Base-by-base conservation (phyloP, 2,797 vertebrate genomes). In the Anolis apletophallus region DNA sequence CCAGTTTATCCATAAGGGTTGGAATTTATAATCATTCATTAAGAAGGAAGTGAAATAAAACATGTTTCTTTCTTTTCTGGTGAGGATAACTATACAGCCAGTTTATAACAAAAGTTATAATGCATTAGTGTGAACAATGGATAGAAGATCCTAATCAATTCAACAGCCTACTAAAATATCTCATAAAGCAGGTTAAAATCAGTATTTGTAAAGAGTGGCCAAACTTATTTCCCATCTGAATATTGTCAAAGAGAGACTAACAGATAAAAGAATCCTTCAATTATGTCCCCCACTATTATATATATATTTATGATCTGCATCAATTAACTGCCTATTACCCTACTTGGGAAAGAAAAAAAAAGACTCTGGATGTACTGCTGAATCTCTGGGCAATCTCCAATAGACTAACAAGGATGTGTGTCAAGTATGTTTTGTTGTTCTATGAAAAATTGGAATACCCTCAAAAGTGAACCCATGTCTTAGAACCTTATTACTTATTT, bases 91-190 rank as follows among this genome's bases (percentile, higher is more conserved):
- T 17, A 23, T 50, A 67, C 9, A 34, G 82, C n/a, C 3, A 12
- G 0, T 50, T 23, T 50, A 40, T 0, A 11, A 78, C 67, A 88
- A 89, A 36, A 46, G 71, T 68, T 59, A 78, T 46, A 36, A 61
- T 2, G 64, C 85, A 83, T 36, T 81, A 93, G 57, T 21, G 81
- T 88, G 90, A 89, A 6, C 40, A 52, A 84, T 8, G 21, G 61
- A 85, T 88, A 86, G 76, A 68, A 87, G 72, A 88, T 64, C 0
- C 9, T 88, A 12, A 57, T 40, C 17, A 34, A 57, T 85, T 85
- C 57, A 85, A 34, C 57, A 83, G 84, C 36, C 54, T 83, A 76
- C 9, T 84, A 67, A 77, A 76, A 1, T 87, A 59, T 34, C 52
- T 2, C 14, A 13, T 32, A 34, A 21, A 23, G 14, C 23, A 64